Evolutionary conservation across 2,113 vertebrate genomes (phyloP).

Genomic region (Potamarius usumacintae): DNA sequence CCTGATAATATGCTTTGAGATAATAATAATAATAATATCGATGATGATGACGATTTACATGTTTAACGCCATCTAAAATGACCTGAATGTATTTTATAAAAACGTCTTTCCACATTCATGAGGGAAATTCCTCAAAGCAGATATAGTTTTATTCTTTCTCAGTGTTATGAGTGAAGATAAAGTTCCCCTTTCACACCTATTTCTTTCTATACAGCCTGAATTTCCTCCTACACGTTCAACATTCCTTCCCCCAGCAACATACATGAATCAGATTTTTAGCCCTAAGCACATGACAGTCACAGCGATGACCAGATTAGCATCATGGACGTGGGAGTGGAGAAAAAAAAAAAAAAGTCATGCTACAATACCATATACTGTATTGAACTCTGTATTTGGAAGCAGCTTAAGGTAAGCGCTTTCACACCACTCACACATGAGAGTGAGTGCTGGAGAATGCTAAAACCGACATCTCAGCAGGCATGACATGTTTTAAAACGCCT

Average conservation of each 20-base stretch:
- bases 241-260: background rate
- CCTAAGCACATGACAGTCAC: conserved; percentile 9
- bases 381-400: conserved; percentile 10
- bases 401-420: conserved; percentile 13
- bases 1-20: too few species aligned
- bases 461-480: background rate
- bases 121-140: background rate
- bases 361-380: background rate
- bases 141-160: background rate
- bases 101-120: background rate
- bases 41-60: background rate
- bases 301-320: conserved; percentile 2
- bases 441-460: conserved; percentile 6
- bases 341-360: background rate
- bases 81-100: background rate
- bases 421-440: conserved; percentile 11
- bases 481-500: background rate
- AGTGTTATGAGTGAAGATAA: background rate
- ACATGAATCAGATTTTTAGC: background rate
- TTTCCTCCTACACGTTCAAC: background rate
- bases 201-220: background rate
- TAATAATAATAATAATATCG: too few species aligned
- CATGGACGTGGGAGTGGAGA: background rate
- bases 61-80: background rate
- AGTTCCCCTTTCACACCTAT: background rate